Conservation (phyloP, 2,888 invertebrate genomes). For the Heteromurus nitidus region DNA sequence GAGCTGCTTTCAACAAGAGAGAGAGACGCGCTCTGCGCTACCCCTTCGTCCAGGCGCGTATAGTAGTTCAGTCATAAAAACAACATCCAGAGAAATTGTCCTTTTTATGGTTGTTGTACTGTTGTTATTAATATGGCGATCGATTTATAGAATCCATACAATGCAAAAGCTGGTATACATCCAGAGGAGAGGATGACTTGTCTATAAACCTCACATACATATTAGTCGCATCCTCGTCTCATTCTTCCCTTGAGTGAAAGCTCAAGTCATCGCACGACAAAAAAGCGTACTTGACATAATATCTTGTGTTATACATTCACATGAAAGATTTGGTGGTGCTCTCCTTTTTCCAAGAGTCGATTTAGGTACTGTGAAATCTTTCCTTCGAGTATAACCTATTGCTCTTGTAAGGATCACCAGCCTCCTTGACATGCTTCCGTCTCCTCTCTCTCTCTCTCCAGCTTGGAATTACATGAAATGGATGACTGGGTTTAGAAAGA, state of each 20-base stretch:
- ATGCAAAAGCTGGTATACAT: too few relatives aligned
- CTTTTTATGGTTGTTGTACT: slow-evolving; percentile 45
- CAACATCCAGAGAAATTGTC: slow-evolving; percentile 44
- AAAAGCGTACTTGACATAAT: neutral
- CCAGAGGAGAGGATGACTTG: too few relatives aligned
- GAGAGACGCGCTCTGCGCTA: neutral
- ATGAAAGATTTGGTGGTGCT: too few relatives aligned
- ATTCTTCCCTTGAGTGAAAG: neutral
- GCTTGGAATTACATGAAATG: too few relatives aligned
- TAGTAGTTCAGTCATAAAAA: slow-evolving; percentile 30
- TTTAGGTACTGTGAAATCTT: neutral
- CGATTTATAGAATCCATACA: slow-evolving; percentile 19
- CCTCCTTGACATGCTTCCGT: slow-evolving; percentile 52
- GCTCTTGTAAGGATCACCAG: slow-evolving; percentile 28
- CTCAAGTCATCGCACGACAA: too few relatives aligned
- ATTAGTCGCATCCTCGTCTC: too few relatives aligned
- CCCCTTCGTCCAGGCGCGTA: neutral
- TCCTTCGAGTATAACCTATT: neutral
- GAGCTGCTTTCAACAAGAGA: neutral
- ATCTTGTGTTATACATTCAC: too few relatives aligned
- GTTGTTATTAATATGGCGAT: slow-evolving; percentile 30
- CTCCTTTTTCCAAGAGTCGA: neutral
- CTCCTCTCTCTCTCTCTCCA: slow-evolving; percentile 18
- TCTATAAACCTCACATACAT: too few relatives aligned
- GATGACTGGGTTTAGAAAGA: slow-evolving; percentile 11